Base-by-base conservation (phyloP, 92 coral and sea anemone species). In the Epizoanthus ramosus region DNA sequence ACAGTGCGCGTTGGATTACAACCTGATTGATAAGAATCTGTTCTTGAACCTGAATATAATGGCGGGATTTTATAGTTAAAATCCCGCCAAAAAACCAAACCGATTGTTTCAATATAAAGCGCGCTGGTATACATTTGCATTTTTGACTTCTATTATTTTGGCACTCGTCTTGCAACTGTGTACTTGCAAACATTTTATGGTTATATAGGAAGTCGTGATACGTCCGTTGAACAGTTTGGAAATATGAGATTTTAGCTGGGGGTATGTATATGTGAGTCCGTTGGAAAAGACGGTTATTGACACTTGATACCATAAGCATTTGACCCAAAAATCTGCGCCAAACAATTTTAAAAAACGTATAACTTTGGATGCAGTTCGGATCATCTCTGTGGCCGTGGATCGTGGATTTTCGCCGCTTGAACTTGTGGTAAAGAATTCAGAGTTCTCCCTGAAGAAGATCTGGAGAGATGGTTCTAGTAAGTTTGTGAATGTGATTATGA, bases 91-190 rank as follows among this genome's bases (percentile, higher is more conserved):
- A 75, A 57, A 74, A 16, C 10, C 33, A 33, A 52, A 73, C 25
- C 63, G 19, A 12, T 22, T 6, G 43, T 37, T 37, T 37, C 3
- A 37, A 3, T 12, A 14, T 35, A 14, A 45, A 57, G 70, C 57
- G 59, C 71, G 82, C 82, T n/a, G 8, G 82, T 61, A 63, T 77
- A 61, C 35, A 77, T 77, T 77, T 41, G 59, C 82, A 77, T 77
- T 21, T 41, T 64, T 39, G 6, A 41, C 31, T 14, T 9, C 39
- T 63, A 69, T 39, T 43, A 18, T 54, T 23, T n/a, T 66, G 5
- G 24, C 4, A 9, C 25, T 22, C n/a, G 21, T 33, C n/a, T 77
- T n/a, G 54, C 4, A 16, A 13, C 7, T 50, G 54, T 50, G 1
- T 10, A 50, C 54, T 50, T 50, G 54, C 13, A 50, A 50, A 50